Evolutionary conservation across 2,113 vertebrate genomes (phyloP), one percentile per base, ranked within the genome.

Genomic region (Rhizomys pruinosus): DNA sequence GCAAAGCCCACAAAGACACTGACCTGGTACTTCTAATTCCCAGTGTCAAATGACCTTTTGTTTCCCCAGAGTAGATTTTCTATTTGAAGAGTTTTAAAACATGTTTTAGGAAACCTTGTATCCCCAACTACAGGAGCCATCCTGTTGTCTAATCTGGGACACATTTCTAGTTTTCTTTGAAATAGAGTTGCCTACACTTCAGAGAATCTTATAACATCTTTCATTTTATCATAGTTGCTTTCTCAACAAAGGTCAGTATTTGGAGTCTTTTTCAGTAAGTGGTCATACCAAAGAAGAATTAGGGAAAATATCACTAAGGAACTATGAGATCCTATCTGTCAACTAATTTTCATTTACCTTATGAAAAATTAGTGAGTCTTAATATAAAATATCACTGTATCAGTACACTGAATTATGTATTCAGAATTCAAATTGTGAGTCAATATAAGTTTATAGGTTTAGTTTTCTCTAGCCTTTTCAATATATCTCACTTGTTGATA

Each of bases 271-370:
- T 29, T 37, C 39, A 74, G 64, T 42, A 92, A 90, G 37, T 37
- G 42, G 25, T 72, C 25, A 87, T 22, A 84, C 34, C 3, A 64
- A 66, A 93, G 86, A 29, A 71, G 15, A 72, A 39, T 52, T 71
- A 57, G 81, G 23, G 15, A 91, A 79, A 64, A 42, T 37, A 89
- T 69, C 63, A 63, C 6, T 44, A 32, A 15, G 42, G 37, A 57
- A 72, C 25, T 32, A 5, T 17, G 78, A 80, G 29, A 55, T 72
- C 82, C 15, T 25, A 61, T 19, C 81, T 92, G 84, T 32, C 42
- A 90, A 80, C 12, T 42, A 63, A 87, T 88, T 93, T 37, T 57
- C 66, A 96, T 88, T 88, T 84, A 89, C 57, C 89, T 93, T 55
- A 25, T 87, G 57, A 90, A 90, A 94, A 73, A 6, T 11, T 20